Conservation (phyloP, 2,888 invertebrate genomes). For the Aspidapion aeneum region DNA sequence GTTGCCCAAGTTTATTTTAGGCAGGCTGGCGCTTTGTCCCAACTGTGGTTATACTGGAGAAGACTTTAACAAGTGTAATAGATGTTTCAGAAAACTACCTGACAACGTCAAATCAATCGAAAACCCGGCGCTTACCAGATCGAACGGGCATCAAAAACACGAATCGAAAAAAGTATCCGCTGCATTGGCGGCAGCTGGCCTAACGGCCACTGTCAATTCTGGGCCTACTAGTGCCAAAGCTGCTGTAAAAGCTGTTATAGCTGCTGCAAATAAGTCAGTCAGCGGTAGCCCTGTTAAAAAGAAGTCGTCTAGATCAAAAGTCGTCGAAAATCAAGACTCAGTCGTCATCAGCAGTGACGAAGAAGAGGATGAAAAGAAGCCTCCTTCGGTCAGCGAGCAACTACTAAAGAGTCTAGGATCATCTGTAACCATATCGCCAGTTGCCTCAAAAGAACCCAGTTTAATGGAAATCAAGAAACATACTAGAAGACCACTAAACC, state of each 20-base stretch:
- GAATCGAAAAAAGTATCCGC: background rate
- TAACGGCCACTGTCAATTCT: background rate
- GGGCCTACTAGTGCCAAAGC: background rate
- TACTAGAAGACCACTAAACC: constrained; percentile 11
- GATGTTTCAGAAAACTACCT: constrained; percentile 67
- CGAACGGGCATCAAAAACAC: background rate
- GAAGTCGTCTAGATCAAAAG: constrained; percentile 23
- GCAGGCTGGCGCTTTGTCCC: constrained; percentile 74
- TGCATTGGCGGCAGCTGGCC: background rate
- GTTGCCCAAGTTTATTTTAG: constrained; percentile 61
- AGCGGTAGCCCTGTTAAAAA: constrained; percentile 25
- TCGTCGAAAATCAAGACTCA: constrained; percentile 54
- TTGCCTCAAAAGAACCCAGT: constrained; percentile 42
- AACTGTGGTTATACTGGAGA: constrained; percentile 76
- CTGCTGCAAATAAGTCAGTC: background rate
- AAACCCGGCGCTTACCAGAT: no score
- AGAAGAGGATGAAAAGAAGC: constrained; percentile 48
- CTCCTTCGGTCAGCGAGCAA: constrained; percentile 35
- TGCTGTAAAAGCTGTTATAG: background rate
- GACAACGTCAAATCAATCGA: constrained; percentile 63
- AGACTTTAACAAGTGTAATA: constrained; percentile 74
- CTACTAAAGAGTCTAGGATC: constrained; percentile 37
- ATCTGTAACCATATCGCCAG: constrained; percentile 37
- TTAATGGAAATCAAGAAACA: constrained; percentile 39
- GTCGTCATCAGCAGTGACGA: constrained; percentile 72